These are phyloP conservation scores for Trisateles emortualis DNA, from an alignment of 2,888 invertebrate species.

Conservation along the genomic window DNA sequence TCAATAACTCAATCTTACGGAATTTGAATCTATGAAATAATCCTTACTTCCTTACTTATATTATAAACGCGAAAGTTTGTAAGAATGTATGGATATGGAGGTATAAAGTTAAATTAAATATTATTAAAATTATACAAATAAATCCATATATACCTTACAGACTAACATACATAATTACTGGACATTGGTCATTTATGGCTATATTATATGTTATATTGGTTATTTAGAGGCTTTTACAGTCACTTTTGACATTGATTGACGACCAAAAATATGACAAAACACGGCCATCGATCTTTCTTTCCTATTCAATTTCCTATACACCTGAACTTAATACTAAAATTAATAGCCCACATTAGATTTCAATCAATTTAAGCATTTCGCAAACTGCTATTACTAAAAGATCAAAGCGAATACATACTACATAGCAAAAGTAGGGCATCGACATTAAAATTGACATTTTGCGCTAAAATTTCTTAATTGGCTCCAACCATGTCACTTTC, in stretches of 20 bases:
- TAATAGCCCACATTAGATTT: conserved; percentile 2
- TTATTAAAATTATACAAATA: too few species aligned
- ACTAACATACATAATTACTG: too few species aligned
- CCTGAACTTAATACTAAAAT: conserved; percentile 3
- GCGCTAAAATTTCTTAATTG: conserved; percentile 34
- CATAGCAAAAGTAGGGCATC: conserved; percentile 8
- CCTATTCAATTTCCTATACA: conserved; percentile 1
- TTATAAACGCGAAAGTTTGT: too few species aligned
- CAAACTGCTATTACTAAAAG: conserved; percentile 2
- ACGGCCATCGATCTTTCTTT: not conserved
- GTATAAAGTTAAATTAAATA: too few species aligned
- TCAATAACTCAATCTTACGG: too few species aligned
- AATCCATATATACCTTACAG: too few species aligned
- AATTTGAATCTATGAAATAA: too few species aligned
- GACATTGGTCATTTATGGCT: too few species aligned
- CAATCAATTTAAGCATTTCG: conserved; percentile 7
- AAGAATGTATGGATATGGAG: too few species aligned
- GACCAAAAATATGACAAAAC: not conserved
- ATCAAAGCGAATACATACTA: conserved; percentile 2
- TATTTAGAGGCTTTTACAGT: too few species aligned
- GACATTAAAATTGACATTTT: conserved; percentile 28
- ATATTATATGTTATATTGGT: too few species aligned
- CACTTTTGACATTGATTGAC: not conserved
- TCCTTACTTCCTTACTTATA: too few species aligned
- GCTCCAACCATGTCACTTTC: conserved; percentile 12